These are phyloP conservation scores for Vultur gryphus DNA, from an alignment of 2,797 vertebrate species.

Conservation along the genomic window DNA sequence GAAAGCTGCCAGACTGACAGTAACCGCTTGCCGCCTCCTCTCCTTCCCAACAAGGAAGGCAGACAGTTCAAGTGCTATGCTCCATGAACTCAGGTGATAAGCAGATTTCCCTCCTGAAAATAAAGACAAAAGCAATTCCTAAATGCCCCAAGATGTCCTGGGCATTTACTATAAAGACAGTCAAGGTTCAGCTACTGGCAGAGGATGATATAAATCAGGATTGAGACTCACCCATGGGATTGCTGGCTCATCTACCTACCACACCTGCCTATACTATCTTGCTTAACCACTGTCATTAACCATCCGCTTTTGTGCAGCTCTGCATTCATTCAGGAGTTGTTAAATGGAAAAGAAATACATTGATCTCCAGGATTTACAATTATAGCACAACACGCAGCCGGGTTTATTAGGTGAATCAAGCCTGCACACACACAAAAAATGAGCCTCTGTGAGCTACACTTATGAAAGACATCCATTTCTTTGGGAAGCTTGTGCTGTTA, in stretches of 20 bases:
- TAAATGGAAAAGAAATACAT: neutral
- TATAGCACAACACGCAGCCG: neutral
- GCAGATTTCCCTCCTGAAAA: neutral
- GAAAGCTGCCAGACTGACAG: neutral
- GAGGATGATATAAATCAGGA: neutral
- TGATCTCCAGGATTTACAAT: neutral
- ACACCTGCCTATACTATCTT: neutral
- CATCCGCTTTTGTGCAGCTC: neutral
- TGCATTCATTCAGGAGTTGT: neutral
- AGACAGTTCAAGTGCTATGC: neutral
- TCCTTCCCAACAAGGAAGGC: neutral
- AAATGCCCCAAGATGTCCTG: neutral
- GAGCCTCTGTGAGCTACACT: neutral
- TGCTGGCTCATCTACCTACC: neutral
- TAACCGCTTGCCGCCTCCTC: neutral
- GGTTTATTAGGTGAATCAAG: neutral
- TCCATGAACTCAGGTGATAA: fast-evolving
- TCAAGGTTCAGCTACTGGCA: neutral
- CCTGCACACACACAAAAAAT: neutral
- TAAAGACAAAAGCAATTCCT: neutral
- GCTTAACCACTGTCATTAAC: neutral
- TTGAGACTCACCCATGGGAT: neutral
- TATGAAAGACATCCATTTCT: neutral
- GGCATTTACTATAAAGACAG: neutral
- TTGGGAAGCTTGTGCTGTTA: neutral